These are phyloP conservation scores for Himalopsyche tibetana DNA, from an alignment of 2,888 invertebrate genomes.

Conservation along the genomic window DNA sequence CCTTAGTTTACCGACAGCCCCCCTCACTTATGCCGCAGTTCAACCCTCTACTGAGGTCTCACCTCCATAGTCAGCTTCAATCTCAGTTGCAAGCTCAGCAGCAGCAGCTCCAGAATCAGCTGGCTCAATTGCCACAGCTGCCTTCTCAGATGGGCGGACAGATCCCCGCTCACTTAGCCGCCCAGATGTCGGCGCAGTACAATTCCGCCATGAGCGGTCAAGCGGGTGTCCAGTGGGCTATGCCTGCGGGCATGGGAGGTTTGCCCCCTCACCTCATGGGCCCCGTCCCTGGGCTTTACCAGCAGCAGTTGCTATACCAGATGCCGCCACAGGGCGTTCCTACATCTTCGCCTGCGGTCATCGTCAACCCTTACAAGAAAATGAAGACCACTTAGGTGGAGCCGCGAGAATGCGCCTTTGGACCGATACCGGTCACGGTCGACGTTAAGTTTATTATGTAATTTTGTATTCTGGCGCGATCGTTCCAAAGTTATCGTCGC, in stretches of 20 bases:
- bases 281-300: constrained; percentile 56
- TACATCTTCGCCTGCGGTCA: constrained; percentile 72
- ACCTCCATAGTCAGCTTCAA: constrained; percentile 66
- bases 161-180: constrained; percentile 66
- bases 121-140: constrained; percentile 58
- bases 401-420: neutral
- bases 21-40: constrained; percentile 69
- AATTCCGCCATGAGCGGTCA: constrained; percentile 70
- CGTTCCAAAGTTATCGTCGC: constrained; percentile 40
- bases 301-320: constrained; percentile 72
- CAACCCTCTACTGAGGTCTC: constrained; percentile 67
- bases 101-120: constrained; percentile 72
- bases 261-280: constrained; percentile 67
- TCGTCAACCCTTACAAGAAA: constrained; percentile 91
- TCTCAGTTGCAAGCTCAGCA: constrained; percentile 69
- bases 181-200: constrained; percentile 66
- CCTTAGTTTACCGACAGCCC: constrained; percentile 70
- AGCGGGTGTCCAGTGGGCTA: constrained; percentile 71
- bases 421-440: constrained; percentile 4
- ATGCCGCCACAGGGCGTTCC: constrained; percentile 76
- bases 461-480: constrained; percentile 29
- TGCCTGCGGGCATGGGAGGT: constrained; percentile 67
- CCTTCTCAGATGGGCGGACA: constrained; percentile 72
- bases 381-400: constrained; percentile 87
- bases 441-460: neutral